These are phyloP conservation scores for Opisthocomus hoazin DNA, from an alignment of 2,113 vertebrate species.

Conservation along the genomic window DNA sequence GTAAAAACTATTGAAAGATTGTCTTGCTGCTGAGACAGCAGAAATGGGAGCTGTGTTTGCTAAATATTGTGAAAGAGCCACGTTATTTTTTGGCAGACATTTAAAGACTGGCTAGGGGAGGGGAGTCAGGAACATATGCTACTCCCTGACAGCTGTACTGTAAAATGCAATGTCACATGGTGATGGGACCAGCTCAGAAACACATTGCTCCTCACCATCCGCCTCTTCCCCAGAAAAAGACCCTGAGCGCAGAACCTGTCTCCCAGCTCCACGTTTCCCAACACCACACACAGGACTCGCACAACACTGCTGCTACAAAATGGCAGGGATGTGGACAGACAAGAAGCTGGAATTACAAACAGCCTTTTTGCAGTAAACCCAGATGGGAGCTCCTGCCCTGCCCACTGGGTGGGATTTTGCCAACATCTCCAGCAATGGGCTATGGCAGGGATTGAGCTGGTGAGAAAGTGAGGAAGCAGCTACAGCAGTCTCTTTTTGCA, in stretches of 20 bases:
- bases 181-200: not conserved
- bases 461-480: not conserved
- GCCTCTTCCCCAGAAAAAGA: not conserved
- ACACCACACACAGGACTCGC: accelerated
- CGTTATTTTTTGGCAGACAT: not conserved
- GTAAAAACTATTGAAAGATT: not conserved
- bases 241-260: not conserved
- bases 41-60: not conserved
- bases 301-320: not conserved
- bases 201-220: not conserved
- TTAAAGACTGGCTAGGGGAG: not conserved
- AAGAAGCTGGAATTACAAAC: not conserved
- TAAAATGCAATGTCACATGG: not conserved
- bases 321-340: not conserved
- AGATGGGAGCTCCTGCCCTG: not conserved
- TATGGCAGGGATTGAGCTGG: not conserved
- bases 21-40: not conserved
- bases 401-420: not conserved
- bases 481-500: accelerated
- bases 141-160: not conserved
- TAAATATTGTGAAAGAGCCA: not conserved
- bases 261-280: not conserved
- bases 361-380: not conserved
- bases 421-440: accelerated
- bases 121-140: not conserved